Conservation (phyloP, 2,888 invertebrate species). For the Uloborus plumipes region DNA sequence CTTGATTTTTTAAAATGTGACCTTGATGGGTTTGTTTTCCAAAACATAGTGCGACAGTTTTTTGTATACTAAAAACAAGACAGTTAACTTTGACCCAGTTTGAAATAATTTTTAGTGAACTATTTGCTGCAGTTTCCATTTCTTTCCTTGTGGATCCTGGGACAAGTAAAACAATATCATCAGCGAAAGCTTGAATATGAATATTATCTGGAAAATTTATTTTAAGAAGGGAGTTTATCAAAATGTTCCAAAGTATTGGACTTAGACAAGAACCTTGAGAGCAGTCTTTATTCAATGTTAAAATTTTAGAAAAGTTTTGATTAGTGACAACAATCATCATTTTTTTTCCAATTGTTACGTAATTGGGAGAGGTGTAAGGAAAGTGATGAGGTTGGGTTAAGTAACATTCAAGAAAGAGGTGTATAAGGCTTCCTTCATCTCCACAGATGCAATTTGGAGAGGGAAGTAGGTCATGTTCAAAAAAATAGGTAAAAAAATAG, state of each 20-base stretch:
- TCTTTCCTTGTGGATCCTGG: not conserved
- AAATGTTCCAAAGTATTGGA: not conserved
- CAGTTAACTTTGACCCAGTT: not conserved
- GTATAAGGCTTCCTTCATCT: too few species aligned
- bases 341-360: too few species aligned
- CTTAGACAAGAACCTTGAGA: not conserved
- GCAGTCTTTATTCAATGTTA: not conserved
- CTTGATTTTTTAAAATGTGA: not conserved
- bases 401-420: too few species aligned
- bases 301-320: too few species aligned
- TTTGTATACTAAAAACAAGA: not conserved
- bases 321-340: too few species aligned
- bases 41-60: not conserved
- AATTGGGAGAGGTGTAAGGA: too few species aligned
- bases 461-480: too few species aligned
- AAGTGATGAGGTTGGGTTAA: too few species aligned
- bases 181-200: not conserved
- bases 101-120: not conserved
- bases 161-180: not conserved
- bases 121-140: not conserved
- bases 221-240: not conserved
- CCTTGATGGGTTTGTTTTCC: not conserved
- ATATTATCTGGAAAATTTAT: not conserved
- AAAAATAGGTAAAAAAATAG: too few species aligned
- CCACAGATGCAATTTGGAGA: too few species aligned